Conservation (phyloP, 2,888 invertebrate species). For the Ligdia adustata region DNA sequence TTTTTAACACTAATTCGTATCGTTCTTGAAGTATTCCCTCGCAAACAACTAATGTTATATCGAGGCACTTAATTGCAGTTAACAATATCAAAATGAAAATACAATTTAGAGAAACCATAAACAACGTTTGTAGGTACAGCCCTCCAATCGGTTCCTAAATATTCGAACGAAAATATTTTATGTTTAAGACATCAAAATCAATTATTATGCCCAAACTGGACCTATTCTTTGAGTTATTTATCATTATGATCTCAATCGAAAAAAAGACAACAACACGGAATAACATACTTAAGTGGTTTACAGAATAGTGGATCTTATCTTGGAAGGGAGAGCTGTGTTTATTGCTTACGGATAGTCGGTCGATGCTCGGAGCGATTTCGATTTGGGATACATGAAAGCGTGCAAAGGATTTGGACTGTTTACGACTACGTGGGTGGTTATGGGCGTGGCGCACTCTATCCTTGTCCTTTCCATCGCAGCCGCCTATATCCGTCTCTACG, state of each 20-base stretch:
- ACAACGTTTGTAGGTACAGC: slow-evolving; percentile 32
- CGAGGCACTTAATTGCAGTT: not conserved
- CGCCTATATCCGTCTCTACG: slow-evolving; percentile 55
- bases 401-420: slow-evolving; percentile 84
- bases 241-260: slow-evolving; percentile 80
- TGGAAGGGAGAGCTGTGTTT: slow-evolving; percentile 46
- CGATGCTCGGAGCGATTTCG: slow-evolving; percentile 78
- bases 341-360: slow-evolving; percentile 47
- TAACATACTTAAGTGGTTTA: slow-evolving; percentile 73
- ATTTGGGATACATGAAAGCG: slow-evolving; percentile 83
- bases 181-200: slow-evolving; percentile 83
- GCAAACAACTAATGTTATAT: not conserved
- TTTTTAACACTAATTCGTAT: too few species aligned
- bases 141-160: slow-evolving; percentile 48
- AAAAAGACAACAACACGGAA: slow-evolving; percentile 75
- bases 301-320: slow-evolving; percentile 58
- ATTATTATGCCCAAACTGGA: slow-evolving; percentile 79
- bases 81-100: slow-evolving; percentile 3
- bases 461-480: slow-evolving; percentile 44
- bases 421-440: slow-evolving; percentile 83
- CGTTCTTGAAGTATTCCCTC: slow-evolving; percentile 3
- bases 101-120: slow-evolving; percentile 26
- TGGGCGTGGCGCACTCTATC: slow-evolving; percentile 74
- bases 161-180: slow-evolving; percentile 62
- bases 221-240: slow-evolving; percentile 80